These are phyloP conservation scores for Cosmorhoe ocellata DNA, from an alignment of 2,888 invertebrate species.

Conservation along the genomic window DNA sequence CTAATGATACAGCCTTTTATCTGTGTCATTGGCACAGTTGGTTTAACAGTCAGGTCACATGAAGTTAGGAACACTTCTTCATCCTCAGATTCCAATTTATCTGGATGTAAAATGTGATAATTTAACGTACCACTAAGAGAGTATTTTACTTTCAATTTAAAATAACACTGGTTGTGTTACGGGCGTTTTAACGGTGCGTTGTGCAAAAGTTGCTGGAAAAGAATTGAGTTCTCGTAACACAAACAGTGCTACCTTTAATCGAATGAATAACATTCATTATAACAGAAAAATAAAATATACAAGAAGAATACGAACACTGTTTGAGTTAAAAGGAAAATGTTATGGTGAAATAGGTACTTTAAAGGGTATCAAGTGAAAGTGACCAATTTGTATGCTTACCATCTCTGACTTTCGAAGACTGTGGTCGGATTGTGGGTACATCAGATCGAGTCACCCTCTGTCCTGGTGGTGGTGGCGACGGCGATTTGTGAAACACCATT, in stretches of 20 bases:
- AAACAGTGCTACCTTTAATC: slow-evolving; percentile 63
- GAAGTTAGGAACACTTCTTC: slow-evolving; percentile 61
- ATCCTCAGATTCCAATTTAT: slow-evolving; percentile 48
- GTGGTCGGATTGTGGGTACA: slow-evolving; percentile 44
- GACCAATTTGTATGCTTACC: too few species aligned
- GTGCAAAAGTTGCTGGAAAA: slow-evolving; percentile 45
- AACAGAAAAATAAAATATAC: not conserved
- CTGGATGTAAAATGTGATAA: slow-evolving; percentile 39
- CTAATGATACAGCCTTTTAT: slow-evolving; percentile 58
- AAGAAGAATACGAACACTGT: slow-evolving; percentile 45
- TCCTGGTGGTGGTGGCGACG: slow-evolving; percentile 54
- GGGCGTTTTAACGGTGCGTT: slow-evolving; percentile 50
- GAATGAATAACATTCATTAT: slow-evolving; percentile 11
- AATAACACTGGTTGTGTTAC: slow-evolving; percentile 60
- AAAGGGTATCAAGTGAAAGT: too few species aligned
- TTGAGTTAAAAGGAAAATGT: slow-evolving; percentile 32
- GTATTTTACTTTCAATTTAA: slow-evolving; percentile 39
- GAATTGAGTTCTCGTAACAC: slow-evolving; percentile 38
- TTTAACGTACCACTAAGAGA: slow-evolving; percentile 10
- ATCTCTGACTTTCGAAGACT: slow-evolving; percentile 57
- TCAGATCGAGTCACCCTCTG: slow-evolving; percentile 49
- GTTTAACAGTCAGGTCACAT: slow-evolving; percentile 56
- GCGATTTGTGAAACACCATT: slow-evolving; percentile 50
- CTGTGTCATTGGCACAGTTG: slow-evolving; percentile 42
- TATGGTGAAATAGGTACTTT: not conserved